A percentile compares a stretch with the other conserved stretches of the same genome.
phyloP scores from a whole-genome alignment of 2,797 vertebrate species.

The Anguilla megastoma region DNA sequence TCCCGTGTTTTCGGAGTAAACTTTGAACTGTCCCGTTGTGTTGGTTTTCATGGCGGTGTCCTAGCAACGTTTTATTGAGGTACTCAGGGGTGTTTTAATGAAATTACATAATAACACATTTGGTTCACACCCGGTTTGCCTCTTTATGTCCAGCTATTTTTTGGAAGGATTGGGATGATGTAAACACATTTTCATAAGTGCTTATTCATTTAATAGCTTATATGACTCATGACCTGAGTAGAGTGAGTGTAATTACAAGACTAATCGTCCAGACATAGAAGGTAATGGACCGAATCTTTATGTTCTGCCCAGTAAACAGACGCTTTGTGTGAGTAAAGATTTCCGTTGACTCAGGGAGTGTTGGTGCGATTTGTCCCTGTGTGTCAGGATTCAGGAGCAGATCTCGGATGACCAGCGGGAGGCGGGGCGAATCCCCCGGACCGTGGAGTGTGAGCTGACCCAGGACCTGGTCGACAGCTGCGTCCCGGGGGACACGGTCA shows the following conservation, averaged over 20 bases:
- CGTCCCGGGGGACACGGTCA: conserved; percentile 91
- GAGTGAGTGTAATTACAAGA: not conserved
- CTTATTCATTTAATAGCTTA: not conserved
- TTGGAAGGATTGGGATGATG: not conserved
- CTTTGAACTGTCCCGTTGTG: not conserved
- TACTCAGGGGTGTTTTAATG: not conserved
- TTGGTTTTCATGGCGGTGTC: not conserved
- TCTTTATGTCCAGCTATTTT: not conserved
- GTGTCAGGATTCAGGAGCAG: conserved; percentile 87
- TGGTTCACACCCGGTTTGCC: not conserved
- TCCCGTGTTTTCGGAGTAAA: not conserved
- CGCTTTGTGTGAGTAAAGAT: not conserved
- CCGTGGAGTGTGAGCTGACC: conserved; percentile 90
- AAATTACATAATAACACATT: not conserved
- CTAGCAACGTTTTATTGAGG: not conserved
- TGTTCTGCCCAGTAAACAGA: not conserved
- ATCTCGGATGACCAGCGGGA: conserved; percentile 90
- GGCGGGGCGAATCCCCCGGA: conserved; percentile 92
- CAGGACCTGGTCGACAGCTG: conserved; percentile 95
- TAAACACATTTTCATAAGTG: not conserved
- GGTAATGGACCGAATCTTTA: not conserved
- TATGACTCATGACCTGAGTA: not conserved
- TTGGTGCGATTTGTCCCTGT: not conserved
- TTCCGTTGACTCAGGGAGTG: not conserved
- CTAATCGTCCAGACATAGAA: not conserved